Evolutionary conservation across 1,140 invertebrate genomes (phyloP), one percentile per base, ranked within the genome.

Genomic region (Drosophila sp.): DNA sequence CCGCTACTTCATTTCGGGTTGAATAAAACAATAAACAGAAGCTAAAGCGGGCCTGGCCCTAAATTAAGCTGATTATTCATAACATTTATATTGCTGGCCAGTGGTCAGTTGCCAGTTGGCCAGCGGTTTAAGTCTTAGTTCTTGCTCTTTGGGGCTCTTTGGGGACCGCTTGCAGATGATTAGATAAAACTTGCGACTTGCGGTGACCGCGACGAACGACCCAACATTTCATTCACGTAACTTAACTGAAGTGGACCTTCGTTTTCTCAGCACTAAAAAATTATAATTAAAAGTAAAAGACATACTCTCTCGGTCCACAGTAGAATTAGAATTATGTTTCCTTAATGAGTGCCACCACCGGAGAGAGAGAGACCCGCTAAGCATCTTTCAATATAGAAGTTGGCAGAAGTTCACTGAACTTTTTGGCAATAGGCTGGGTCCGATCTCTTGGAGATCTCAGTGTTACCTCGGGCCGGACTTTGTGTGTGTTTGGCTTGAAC

Each of bases 281-380:
- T 84, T 84, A 78, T 89, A 89, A 89, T 89, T 89, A 89, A 89
- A 87, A 80, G 82, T 62, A 74, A 84, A 79, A 85, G 83, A 89
- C 76, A 89, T 72, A 76, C 64, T 66, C 63, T 66, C 66, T 25
- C 10, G 60, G 71, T 79, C 80, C 76, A 89, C 73, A 66, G 73
- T 71, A 74, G 70, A 89, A 89, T 90, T 80, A 89, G 84, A 89
- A 87, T 89, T 89, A 89, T 89, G 84, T 89, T 89, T 89, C 84
- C 84, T 80, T 89, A 89, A 89, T 89, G 84, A 89, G 79, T 82
- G 79, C 79, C 79, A 83, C 75, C 76, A 50, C 8, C 10, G 17
- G 17, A 17, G 17, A 35, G 33, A 35, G 7, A 35, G 40, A 55
- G 57, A 38, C 57, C 79, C 62, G 79, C 77, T 89, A 89, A 87